These are phyloP conservation scores for Takifugu rubripes DNA, from an alignment of 2,797 vertebrate species.

Conservation along the genomic window DNA sequence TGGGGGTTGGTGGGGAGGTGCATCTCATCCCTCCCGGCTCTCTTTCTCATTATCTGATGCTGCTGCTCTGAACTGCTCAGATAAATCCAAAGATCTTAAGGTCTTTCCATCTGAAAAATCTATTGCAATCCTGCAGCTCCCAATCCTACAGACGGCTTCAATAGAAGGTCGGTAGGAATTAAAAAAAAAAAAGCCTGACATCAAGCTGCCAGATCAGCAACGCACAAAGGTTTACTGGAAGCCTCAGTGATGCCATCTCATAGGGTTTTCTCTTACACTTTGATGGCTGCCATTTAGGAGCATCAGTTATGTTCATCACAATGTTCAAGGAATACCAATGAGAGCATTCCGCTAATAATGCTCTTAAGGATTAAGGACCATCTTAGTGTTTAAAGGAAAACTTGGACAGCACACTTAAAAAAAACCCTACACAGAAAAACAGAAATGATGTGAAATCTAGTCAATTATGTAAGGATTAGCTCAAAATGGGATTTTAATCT, in stretches of 20 bases:
- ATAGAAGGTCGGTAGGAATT: slow-evolving; percentile 16
- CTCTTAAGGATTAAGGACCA: background rate
- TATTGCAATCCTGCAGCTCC: slow-evolving; percentile 36
- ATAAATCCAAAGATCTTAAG: slow-evolving; percentile 48
- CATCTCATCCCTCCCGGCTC: slow-evolving; percentile 25
- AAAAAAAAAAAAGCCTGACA: too few species aligned
- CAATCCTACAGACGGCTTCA: slow-evolving; percentile 22
- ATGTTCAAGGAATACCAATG: background rate
- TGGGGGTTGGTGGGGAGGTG: slow-evolving; percentile 13
- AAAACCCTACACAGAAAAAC: background rate
- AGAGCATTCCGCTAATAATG: background rate
- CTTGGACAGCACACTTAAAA: background rate
- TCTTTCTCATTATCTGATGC: slow-evolving; percentile 58
- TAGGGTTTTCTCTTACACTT: slow-evolving; percentile 6
- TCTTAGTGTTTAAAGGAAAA: too few species aligned
- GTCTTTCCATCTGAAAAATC: slow-evolving; percentile 33
- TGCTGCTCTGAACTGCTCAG: slow-evolving; percentile 39
- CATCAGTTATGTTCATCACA: background rate
- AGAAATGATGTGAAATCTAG: background rate
- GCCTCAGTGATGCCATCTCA: slow-evolving; percentile 16
- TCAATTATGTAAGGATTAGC: too few species aligned
- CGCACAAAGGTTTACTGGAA: slow-evolving; percentile 9
- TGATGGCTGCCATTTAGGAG: background rate
- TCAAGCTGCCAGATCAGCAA: too few species aligned
- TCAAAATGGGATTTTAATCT: too few species aligned